A percentile compares a stretch with the other conserved stretches of the same genome.
Evolutionary conservation across 2,888 invertebrate species (phyloP).

Genomic region (Deilephila elpenor): DNA sequence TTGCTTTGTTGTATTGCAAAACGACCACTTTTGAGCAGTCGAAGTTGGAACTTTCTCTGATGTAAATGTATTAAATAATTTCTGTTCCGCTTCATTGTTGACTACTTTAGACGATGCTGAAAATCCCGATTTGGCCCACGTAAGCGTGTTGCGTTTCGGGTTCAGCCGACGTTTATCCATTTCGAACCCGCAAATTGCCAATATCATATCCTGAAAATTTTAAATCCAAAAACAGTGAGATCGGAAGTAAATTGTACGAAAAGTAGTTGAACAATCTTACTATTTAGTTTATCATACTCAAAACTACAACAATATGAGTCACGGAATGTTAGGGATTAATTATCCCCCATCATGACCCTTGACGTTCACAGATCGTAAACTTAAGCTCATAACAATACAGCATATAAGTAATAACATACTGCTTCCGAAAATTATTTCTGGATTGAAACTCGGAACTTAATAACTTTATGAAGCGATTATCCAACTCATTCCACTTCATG

Average conservation of each 20-base stretch:
- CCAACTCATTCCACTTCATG: slow-evolving; percentile 53
- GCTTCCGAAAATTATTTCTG: slow-evolving; percentile 43
- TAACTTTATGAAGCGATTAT: slow-evolving; percentile 57
- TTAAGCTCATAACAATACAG: background rate
- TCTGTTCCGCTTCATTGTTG: too few relatives aligned
- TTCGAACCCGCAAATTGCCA: too few relatives aligned
- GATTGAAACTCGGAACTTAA: slow-evolving; percentile 50
- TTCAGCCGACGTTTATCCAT: too few relatives aligned
- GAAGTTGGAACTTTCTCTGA: background rate
- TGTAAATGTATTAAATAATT: too few relatives aligned
- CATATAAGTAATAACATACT: slow-evolving; percentile 27
- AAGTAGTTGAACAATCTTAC: too few relatives aligned
- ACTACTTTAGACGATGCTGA: too few relatives aligned
- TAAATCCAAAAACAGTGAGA: too few relatives aligned
- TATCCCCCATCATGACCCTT: background rate
- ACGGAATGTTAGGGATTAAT: background rate
- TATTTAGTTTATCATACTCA: background rate
- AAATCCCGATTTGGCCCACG: too few relatives aligned
- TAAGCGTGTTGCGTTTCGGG: too few relatives aligned
- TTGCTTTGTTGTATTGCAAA: slow-evolving; percentile 2
- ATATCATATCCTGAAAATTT: too few relatives aligned
- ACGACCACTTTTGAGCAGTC: background rate
- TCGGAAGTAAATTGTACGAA: too few relatives aligned
- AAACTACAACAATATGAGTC: background rate
- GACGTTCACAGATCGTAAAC: background rate